Evolutionary conservation across 2,113 vertebrate species (phyloP).

Genomic region (Seriola dumerili): DNA sequence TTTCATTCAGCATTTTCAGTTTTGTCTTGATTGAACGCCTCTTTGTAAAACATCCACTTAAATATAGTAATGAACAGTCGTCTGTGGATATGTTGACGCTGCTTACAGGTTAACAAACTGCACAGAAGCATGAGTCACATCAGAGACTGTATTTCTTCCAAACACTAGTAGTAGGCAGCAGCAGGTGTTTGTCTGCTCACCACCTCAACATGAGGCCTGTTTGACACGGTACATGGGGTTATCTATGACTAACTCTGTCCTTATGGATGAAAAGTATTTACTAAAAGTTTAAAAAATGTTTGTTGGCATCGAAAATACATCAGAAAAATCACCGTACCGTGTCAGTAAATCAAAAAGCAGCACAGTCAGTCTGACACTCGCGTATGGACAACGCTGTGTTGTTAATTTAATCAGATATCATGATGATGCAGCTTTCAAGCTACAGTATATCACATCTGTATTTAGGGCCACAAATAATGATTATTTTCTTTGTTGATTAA

Average conservation of each 20-base stretch:
- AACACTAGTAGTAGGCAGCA: slow-evolving; percentile 4
- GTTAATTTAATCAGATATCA: background rate
- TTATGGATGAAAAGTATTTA: background rate
- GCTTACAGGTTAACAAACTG: background rate
- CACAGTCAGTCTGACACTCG: background rate
- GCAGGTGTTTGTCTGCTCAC: slow-evolving; percentile 42
- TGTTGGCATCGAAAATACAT: background rate
- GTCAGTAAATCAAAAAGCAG: background rate
- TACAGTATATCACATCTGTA: too few relatives aligned
- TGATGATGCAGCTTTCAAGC: background rate
- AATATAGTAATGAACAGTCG: background rate
- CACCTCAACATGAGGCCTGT: slow-evolving; percentile 10
- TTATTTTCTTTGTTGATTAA: background rate
- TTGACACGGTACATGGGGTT: background rate
- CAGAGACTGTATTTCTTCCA: slow-evolving; percentile 1
- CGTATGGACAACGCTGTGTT: background rate
- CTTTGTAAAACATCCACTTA: background rate
- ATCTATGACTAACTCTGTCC: background rate
- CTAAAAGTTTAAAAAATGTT: background rate
- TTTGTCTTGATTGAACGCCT: background rate
- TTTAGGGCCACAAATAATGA: too few relatives aligned
- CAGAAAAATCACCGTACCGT: background rate
- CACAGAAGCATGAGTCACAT: slow-evolving; percentile 24
- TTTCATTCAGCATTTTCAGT: background rate
- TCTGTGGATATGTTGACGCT: background rate